Percentiles rank a stretch among this genome's conserved stretches.
Conservation (phyloP, 2,113 vertebrate species). For the Cephalopterus ornatus region DNA sequence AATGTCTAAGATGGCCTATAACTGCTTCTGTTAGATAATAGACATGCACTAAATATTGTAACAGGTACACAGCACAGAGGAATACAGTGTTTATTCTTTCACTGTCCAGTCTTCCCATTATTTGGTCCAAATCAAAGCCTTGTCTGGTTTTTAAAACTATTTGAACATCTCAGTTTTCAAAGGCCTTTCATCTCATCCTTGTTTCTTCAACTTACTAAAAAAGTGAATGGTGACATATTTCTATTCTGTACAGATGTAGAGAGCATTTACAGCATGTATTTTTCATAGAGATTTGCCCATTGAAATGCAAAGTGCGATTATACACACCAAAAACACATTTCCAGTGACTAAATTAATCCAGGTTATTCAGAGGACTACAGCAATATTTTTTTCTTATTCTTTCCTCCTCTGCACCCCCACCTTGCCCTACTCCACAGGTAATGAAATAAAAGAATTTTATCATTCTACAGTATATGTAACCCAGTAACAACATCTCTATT, state of each 20-base stretch:
- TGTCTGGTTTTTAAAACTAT: background rate
- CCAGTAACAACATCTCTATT: background rate
- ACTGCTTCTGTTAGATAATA: conserved; percentile 24
- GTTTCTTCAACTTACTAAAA: background rate
- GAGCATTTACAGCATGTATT: background rate
- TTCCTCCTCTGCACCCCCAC: rapidly evolving
- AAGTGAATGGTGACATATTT: background rate
- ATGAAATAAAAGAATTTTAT: background rate
- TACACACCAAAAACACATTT: background rate
- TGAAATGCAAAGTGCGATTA: background rate
- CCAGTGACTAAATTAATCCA: background rate
- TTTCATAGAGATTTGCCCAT: background rate
- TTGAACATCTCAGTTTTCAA: background rate
- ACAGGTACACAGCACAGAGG: background rate
- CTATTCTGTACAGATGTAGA: background rate
- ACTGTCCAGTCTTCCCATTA: background rate
- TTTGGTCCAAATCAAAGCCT: background rate
- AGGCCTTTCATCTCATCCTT: background rate
- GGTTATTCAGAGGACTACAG: background rate
- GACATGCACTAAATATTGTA: background rate
- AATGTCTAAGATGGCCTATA: background rate
- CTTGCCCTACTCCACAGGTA: background rate
- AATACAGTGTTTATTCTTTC: background rate
- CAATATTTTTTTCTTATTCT: background rate
- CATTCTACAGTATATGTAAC: background rate